These are phyloP conservation scores for Apantesis nais DNA, from an alignment of 2,888 invertebrate species.

Conservation along the genomic window DNA sequence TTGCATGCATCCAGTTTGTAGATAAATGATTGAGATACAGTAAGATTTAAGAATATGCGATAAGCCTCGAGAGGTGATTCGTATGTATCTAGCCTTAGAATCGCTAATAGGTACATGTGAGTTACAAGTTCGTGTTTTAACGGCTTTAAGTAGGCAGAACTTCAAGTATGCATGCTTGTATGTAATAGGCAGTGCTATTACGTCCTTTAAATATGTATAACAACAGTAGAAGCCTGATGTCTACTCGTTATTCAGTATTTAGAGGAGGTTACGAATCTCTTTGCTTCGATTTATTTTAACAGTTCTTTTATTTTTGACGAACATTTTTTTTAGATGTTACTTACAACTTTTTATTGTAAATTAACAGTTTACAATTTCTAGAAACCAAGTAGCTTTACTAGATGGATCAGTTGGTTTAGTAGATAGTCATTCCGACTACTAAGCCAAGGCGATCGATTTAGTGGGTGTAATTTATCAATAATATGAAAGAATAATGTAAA, in stretches of 20 bases:
- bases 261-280: not conserved
- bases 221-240: not conserved
- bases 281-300: no score
- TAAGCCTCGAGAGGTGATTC: slow-evolving; percentile 46
- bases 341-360: no score
- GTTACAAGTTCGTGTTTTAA: slow-evolving; percentile 41
- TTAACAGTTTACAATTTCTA: no score
- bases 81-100: slow-evolving; percentile 47
- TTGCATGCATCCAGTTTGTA: slow-evolving; percentile 60
- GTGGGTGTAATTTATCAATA: no score
- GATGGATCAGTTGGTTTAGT: no score
- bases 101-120: slow-evolving; percentile 42
- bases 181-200: not conserved
- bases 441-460: no score
- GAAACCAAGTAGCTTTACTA: no score
- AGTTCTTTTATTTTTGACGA: no score
- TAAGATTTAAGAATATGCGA: slow-evolving; percentile 65
- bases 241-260: not conserved
- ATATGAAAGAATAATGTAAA: no score
- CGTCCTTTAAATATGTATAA: not conserved
- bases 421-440: no score
- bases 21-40: slow-evolving; percentile 69
- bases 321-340: no score
- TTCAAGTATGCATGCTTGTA: not conserved
- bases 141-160: slow-evolving; percentile 31